Percentiles rank a stretch among this genome's conserved stretches.
phyloP scores from a whole-genome alignment of 2,797 vertebrate genomes.

The Typhlichthys eigenmanni region DNA sequence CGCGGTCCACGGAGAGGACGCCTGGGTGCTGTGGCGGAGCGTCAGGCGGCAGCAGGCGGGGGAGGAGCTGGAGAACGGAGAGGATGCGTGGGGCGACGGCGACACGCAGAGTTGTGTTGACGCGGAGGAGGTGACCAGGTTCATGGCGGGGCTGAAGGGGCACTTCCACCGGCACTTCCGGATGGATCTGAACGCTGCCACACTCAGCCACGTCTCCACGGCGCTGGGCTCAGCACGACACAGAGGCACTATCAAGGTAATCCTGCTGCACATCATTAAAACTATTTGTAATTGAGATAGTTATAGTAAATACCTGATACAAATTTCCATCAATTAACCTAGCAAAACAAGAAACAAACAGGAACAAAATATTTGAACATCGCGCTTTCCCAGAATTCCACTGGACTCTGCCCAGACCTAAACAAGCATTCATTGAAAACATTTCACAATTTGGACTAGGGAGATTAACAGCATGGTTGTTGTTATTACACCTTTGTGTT shows the following conservation, averaged over 20 bases:
- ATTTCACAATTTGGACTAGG: background rate
- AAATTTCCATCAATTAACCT: conserved; percentile 40
- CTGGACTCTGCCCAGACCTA: background rate
- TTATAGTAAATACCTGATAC: conserved; percentile 34
- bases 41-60: conserved; percentile 68
- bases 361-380: conserved; percentile 51
- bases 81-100: conserved; percentile 57
- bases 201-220: conserved; percentile 85
- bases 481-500: no score
- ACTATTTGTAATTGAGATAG: background rate
- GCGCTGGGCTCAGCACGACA: conserved; percentile 84
- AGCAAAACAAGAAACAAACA: conserved; percentile 9
- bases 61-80: conserved; percentile 45
- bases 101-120: conserved; percentile 61
- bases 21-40: conserved; percentile 87
- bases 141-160: conserved; percentile 83
- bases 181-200: conserved; percentile 67
- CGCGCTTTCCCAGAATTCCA: conserved; percentile 53
- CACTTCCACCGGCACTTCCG: conserved; percentile 94
- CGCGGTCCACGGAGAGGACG: conserved; percentile 82
- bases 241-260: conserved; percentile 89
- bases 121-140: conserved; percentile 84
- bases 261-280: no score
- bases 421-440: conserved; percentile 3
- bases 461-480: no score